These are phyloP conservation scores for Mustelus asterias DNA, from an alignment of 2,113 vertebrate species.

Conservation along the genomic window DNA sequence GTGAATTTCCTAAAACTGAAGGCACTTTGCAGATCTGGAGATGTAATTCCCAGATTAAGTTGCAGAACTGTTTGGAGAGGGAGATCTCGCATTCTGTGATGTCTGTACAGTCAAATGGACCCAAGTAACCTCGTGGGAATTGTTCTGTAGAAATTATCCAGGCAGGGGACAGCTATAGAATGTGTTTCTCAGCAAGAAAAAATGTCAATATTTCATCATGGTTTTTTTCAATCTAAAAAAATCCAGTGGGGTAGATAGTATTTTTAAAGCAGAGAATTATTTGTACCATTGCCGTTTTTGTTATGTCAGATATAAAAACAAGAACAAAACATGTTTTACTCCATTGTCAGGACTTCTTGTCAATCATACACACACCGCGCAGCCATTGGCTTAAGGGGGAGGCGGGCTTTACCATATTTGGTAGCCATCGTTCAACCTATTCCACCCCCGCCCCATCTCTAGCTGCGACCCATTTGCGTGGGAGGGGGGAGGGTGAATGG, in stretches of 20 bases:
- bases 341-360: constrained; percentile 21
- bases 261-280: background rate
- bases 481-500: background rate
- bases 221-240: background rate
- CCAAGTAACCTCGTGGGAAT: background rate
- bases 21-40: background rate
- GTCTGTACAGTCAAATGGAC: background rate
- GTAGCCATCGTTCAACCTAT: constrained; percentile 7
- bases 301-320: constrained; percentile 25
- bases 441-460: background rate
- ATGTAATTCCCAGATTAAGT: background rate
- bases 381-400: background rate
- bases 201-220: background rate
- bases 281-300: constrained; percentile 9
- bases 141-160: background rate
- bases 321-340: constrained; percentile 26
- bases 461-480: background rate
- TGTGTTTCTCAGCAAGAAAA: background rate
- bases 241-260: background rate
- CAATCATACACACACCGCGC: background rate
- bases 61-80: background rate
- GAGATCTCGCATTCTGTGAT: background rate
- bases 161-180: background rate
- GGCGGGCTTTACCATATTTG: constrained; percentile 30
- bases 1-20: background rate